Evolutionary conservation across 2,888 invertebrate genomes (phyloP).

Genomic region (Caenorhabditis becei): DNA sequence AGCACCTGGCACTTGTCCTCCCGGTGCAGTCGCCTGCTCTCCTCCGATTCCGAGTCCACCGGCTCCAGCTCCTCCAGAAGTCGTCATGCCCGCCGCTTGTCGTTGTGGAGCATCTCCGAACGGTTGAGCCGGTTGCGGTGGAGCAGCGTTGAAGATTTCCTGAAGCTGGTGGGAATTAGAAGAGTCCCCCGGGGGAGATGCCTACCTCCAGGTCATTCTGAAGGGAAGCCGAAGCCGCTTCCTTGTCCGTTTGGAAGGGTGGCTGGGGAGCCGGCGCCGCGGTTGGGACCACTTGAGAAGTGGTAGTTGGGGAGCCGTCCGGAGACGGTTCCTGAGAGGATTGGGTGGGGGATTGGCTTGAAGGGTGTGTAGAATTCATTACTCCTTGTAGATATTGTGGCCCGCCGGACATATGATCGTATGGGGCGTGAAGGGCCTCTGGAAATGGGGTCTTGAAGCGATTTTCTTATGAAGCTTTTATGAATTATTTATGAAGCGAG

Average conservation of each 20-base stretch:
- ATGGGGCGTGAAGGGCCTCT: slow-evolving; percentile 61
- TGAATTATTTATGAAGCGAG: no score
- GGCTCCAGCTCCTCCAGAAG: no score
- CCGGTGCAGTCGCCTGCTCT: no score
- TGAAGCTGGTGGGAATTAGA: slow-evolving; percentile 33
- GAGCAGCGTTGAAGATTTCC: slow-evolving; percentile 64
- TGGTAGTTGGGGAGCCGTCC: slow-evolving; percentile 24
- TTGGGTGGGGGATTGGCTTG: slow-evolving; percentile 29
- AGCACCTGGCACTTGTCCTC: no score
- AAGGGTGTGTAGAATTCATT: slow-evolving; percentile 35
- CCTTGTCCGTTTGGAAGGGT: slow-evolving; percentile 31
- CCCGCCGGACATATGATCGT: slow-evolving; percentile 65
- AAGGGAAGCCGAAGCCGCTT: slow-evolving; percentile 52
- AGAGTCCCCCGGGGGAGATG: background rate
- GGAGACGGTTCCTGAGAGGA: slow-evolving; percentile 9
- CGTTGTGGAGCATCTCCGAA: slow-evolving; percentile 61
- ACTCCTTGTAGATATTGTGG: slow-evolving; percentile 60
- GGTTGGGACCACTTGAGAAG: slow-evolving; percentile 23
- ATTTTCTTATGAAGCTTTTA: no score
- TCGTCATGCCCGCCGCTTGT: slow-evolving; percentile 67
- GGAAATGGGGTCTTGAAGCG: no score
- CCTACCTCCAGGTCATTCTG: slow-evolving; percentile 57
- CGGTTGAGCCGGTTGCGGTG: slow-evolving; percentile 56
- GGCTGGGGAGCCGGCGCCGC: slow-evolving; percentile 46
- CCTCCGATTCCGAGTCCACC: no score